Base-by-base conservation (phyloP, 2,797 vertebrate genomes). In the Aldrovandia affinis region DNA sequence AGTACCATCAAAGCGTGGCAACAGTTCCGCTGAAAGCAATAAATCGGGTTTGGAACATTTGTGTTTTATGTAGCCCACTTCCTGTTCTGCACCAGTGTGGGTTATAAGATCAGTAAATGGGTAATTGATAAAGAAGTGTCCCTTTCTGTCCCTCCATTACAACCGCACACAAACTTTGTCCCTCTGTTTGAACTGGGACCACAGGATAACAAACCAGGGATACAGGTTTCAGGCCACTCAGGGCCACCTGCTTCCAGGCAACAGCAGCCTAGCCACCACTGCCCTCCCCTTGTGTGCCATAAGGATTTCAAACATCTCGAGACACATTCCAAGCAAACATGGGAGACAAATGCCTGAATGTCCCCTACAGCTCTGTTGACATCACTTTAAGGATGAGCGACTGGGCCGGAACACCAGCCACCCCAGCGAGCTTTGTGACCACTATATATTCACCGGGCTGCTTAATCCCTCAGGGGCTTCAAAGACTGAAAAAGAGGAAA, bases 121-220 rank as follows among this genome's bases (percentile, higher is more conserved):
- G 78, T 75, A 36, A 83, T 83, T 61, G 78, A 86, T 86, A 20
- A 85, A 83, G 84, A 83, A 81, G 83, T 44, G n/a, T 50, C 55
- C 63, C 28, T 86, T 87, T 85, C 52, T 65, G 15, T 86, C 33
- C 86, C 89, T 86, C 87, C 89, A 90, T 93, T 91, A 91, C 91
- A 88, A 91, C 81, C 89, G 91, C 59, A 92, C 90, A 93, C 92
- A 92, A 80, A 84, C 88, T n/a, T 28, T 7, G 65, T 68, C 91
- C 89, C 77, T 70, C 79, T 2, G 73, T 93, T 91, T 92, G 88
- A 68, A 54, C 65, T 68, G 9, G n/a, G 39, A 28, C 12, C 68
- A 83, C 82, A 83, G 50, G 42, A 30, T 54, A 50, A 44, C 30
- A 78, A 52, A 65, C n/a, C 33, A 79, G 30, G 30, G 5, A 20